Evolutionary conservation across 1,140 invertebrate species (phyloP), one percentile per base, ranked within the genome.

Genomic region (Lucilia sericata): DNA sequence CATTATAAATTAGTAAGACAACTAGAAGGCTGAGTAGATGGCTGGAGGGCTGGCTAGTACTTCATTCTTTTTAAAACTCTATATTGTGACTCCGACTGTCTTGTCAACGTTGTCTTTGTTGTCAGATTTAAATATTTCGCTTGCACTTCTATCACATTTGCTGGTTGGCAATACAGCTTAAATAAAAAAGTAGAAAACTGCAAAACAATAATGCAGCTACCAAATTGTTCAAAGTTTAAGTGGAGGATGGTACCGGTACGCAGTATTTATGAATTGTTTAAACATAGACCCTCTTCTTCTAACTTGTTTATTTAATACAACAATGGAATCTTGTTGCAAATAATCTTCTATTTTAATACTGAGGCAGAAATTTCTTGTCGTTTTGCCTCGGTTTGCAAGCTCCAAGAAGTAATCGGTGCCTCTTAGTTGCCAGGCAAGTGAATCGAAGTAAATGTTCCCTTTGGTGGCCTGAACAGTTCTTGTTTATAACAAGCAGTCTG

Each of bases 71-170:
- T 60, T 17, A n/a, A 12, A 60, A 60, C 55, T 4, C 21, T 70
- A n/a, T 25, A 21, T 19, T 70, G 65, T 60, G 14, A n/a, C 51
- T 60, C 14, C 8, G 17, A 7, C 55, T 70, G 65, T 25, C 8
- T 70, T 70, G 65, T 70, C 65, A 70, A 55, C 51, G 13, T 70
- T 70, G 65, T 70, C 65, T 70, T 70, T 70, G 65, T 25, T 70
- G 65, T 70, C 65, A 70, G 65, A 70, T 70, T 70, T 70, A 21
- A 70, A 70, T 70, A 70, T 70, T 70, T 70, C 65, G 19, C 65
- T 70, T 70, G 65, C 65, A 70, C 65, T 70, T 70, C n/a, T 21
- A 2, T 10, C 17, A 5, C 21, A 70, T 70, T 70, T 70, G 65
- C 21, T 70, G n/a, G 21, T n/a, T 70, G 4, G 65, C 19, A 70